Percentiles rank a stretch among this genome's conserved stretches.
phyloP scores from a whole-genome alignment of 2,113 vertebrate species.

The Laterallus jamaicensis region DNA sequence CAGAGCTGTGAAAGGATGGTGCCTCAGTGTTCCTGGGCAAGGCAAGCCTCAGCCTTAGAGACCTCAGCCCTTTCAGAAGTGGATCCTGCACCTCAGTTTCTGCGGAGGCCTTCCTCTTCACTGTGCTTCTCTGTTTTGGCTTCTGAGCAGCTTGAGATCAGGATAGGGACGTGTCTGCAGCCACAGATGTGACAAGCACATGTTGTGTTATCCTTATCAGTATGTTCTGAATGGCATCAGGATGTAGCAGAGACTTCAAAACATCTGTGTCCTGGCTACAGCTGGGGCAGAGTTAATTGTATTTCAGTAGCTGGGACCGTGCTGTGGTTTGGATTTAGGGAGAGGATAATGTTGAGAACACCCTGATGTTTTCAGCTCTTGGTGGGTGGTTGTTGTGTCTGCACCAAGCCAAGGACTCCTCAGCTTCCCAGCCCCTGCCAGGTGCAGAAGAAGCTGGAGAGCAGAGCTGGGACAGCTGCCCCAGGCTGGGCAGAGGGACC shows the following conservation, averaged over 20 bases:
- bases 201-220: not conserved
- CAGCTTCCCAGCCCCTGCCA: too few relatives aligned
- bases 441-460: too few relatives aligned
- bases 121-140: not conserved
- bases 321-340: too few relatives aligned
- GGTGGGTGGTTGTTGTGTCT: too few relatives aligned
- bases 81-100: not conserved
- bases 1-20: accelerated
- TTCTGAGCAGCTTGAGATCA: not conserved
- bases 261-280: accelerated
- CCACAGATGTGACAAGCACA: accelerated
- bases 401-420: too few relatives aligned
- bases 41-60: not conserved
- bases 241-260: not conserved
- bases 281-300: too few relatives aligned
- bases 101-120: not conserved
- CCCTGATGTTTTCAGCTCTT: too few relatives aligned
- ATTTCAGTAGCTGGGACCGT: too few relatives aligned
- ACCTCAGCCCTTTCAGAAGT: accelerated
- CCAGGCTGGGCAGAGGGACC: too few relatives aligned
- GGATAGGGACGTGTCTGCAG: not conserved
- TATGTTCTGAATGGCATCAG: not conserved
- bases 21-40: not conserved
- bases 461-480: too few relatives aligned
- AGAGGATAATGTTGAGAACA: too few relatives aligned